Conservation (phyloP, 1,140 invertebrate species). For the Ostrea denselamellosa region DNA sequence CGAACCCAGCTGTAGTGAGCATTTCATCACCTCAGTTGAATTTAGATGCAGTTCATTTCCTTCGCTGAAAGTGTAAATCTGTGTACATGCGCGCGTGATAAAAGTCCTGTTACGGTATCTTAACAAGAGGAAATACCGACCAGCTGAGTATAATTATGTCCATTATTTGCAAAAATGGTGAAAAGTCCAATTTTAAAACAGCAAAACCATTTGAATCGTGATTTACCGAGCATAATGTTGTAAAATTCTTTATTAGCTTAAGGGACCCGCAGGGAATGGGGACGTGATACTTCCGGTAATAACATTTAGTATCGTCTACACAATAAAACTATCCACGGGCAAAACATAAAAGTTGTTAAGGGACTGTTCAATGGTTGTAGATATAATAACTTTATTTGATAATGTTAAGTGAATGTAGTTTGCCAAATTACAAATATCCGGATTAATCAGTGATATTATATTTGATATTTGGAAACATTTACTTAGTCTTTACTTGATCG, state of each 20-base stretch:
- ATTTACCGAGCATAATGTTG: background rate
- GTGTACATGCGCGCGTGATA: too few relatives aligned
- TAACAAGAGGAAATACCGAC: background rate
- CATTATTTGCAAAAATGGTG: background rate
- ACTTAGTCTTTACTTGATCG: background rate
- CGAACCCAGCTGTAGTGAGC: too few relatives aligned
- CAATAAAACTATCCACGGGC: constrained; percentile 1
- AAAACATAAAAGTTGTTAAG: background rate
- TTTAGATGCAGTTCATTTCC: too few relatives aligned
- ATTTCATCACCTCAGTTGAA: too few relatives aligned
- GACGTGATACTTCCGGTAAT: constrained; percentile 4
- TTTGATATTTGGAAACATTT: background rate
- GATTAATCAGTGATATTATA: background rate
- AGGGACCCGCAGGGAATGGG: background rate
- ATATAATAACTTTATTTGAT: background rate
- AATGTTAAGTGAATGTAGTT: background rate
- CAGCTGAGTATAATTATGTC: background rate
- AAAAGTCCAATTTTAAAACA: background rate
- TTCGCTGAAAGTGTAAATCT: too few relatives aligned
- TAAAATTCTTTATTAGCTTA: background rate
- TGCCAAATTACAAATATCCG: constrained; percentile 7
- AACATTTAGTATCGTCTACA: background rate
- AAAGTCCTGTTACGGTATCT: background rate
- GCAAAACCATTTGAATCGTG: background rate
- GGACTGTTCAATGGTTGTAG: background rate